Conservation (phyloP, 1,140 invertebrate species). For the Dufourea novaeangliae region DNA sequence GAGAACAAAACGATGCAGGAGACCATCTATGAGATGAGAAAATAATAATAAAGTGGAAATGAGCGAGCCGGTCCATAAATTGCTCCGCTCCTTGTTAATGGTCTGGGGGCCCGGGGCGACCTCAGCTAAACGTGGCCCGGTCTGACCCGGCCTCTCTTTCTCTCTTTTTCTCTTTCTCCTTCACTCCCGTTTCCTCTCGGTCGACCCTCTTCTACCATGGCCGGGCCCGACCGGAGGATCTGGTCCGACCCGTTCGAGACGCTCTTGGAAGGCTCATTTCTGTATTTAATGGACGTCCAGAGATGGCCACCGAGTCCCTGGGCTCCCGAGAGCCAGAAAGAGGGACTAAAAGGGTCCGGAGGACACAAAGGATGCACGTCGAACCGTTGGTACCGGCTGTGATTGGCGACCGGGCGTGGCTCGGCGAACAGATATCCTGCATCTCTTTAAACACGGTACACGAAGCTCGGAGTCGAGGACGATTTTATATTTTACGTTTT, state of each 20-base stretch:
- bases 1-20: constrained; percentile 73
- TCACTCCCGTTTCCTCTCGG: constrained; percentile 39
- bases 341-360: constrained; percentile 63
- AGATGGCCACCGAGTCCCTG: constrained; percentile 76
- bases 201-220: constrained; percentile 33
- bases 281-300: constrained; percentile 80
- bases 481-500: neutral
- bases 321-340: constrained; percentile 63
- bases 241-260: constrained; percentile 75
- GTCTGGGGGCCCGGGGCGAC: constrained; percentile 79
- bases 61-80: constrained; percentile 81
- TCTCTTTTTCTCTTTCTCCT: constrained; percentile 43
- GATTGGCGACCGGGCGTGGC: constrained; percentile 78
- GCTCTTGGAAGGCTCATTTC: constrained; percentile 79
- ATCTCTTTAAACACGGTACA: constrained; percentile 55
- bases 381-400: constrained; percentile 70
- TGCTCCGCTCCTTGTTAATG: constrained; percentile 82
- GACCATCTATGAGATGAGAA: constrained; percentile 81
- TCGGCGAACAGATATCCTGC: constrained; percentile 63
- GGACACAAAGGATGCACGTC: constrained; percentile 78
- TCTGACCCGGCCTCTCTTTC: constrained; percentile 75
- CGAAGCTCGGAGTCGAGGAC: constrained; percentile 3
- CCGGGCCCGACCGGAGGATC: constrained; percentile 65
- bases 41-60: constrained; percentile 83
- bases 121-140: constrained; percentile 78